Percentiles rank a stretch among this genome's conserved stretches.
These are phyloP conservation scores for Oophaga sylvatica DNA, from an alignment of 2,797 vertebrate species.

Conservation along the genomic window DNA sequence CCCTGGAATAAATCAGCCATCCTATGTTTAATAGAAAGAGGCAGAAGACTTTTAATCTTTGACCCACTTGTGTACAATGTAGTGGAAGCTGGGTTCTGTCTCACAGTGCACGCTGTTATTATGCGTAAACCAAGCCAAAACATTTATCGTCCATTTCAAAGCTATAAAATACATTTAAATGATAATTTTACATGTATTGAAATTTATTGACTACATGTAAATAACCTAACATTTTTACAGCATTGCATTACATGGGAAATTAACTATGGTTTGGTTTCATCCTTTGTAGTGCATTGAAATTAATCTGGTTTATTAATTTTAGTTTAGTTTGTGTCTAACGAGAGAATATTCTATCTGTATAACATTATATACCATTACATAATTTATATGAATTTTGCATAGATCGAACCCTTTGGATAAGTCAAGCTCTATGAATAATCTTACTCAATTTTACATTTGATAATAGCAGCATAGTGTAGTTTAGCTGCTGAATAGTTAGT, in stretches of 20 bases:
- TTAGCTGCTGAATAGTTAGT: too few relatives aligned
- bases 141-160: slow-evolving; percentile 12
- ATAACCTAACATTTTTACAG: neutral
- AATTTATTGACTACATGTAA: neutral
- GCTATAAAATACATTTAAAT: slow-evolving; percentile 6
- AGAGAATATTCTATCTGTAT: neutral
- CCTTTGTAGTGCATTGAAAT: too few relatives aligned
- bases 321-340: neutral
- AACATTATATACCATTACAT: neutral
- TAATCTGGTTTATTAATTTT: neutral
- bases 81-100: slow-evolving; percentile 66
- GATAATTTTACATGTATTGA: neutral
- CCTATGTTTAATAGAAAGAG: slow-evolving; percentile 78
- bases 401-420: neutral
- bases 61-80: slow-evolving; percentile 75
- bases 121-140: slow-evolving; percentile 3
- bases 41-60: slow-evolving; percentile 80
- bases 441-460: neutral
- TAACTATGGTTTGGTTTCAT: neutral
- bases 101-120: neutral
- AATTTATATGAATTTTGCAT: neutral
- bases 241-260: neutral
- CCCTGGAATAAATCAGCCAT: slow-evolving; percentile 82
- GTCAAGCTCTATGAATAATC: too few relatives aligned
- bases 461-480: neutral